Evolutionary conservation across 2,797 vertebrate species (phyloP).

Genomic region (Peromyscus aztecus): DNA sequence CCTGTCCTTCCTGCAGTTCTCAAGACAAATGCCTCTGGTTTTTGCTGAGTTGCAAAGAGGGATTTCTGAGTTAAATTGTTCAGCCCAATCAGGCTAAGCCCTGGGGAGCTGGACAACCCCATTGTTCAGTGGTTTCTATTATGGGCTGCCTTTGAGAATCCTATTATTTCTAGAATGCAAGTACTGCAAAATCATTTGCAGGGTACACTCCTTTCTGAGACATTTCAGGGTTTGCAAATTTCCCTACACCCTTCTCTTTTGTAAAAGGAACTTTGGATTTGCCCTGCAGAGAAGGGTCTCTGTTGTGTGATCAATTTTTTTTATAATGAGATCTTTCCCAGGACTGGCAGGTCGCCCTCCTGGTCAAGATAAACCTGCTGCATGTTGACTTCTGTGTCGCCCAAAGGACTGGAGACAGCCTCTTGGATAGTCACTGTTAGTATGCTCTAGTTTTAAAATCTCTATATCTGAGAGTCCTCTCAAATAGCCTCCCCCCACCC

Average conservation of each 20-base stretch:
- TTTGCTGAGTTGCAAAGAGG: slow-evolving; percentile 63
- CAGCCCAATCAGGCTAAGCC: slow-evolving; percentile 71
- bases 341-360: background rate
- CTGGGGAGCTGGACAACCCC: slow-evolving; percentile 42
- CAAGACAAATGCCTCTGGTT: slow-evolving; percentile 38
- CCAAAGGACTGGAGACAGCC: background rate
- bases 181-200: slow-evolving; percentile 75
- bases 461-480: background rate
- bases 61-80: slow-evolving; percentile 76
- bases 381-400: background rate
- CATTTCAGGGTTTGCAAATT: slow-evolving; percentile 47
- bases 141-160: slow-evolving; percentile 69
- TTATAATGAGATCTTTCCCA: slow-evolving; percentile 43
- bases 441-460: slow-evolving; percentile 45
- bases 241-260: slow-evolving; percentile 29
- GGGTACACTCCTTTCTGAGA: slow-evolving; percentile 48
- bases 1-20: slow-evolving; percentile 68
- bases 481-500: slow-evolving; percentile 28
- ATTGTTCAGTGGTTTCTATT: slow-evolving; percentile 67
- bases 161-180: slow-evolving; percentile 76
- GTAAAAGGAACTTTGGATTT: slow-evolving; percentile 37
- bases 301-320: background rate
- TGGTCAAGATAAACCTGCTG: background rate
- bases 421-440: background rate
- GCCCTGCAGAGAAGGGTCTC: background rate